Conservation (phyloP, 1,140 invertebrate species). For the Bathynomus jamesi region DNA sequence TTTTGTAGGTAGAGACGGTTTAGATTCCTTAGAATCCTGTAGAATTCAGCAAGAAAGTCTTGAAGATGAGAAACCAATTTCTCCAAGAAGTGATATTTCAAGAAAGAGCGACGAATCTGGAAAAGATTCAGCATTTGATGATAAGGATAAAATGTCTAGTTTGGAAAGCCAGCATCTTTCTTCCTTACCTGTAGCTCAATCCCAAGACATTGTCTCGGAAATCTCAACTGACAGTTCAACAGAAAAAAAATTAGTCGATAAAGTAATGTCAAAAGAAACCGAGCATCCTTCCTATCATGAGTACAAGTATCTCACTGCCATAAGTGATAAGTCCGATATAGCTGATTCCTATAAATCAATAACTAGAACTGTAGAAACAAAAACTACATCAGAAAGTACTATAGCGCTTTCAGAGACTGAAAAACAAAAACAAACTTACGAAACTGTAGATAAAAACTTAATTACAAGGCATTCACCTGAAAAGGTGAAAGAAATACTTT, state of each 20-base stretch:
- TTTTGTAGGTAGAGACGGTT: slow-evolving; percentile 25
- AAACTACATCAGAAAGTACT: neutral
- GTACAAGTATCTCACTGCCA: slow-evolving; percentile 36
- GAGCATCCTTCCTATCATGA: slow-evolving; percentile 29
- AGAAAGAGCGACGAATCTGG: slow-evolving; percentile 25
- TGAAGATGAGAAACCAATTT: slow-evolving; percentile 26
- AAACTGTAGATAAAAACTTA: too few relatives aligned
- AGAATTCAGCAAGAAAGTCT: slow-evolving; percentile 16
- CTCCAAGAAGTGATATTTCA: slow-evolving; percentile 23
- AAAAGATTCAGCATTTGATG: slow-evolving; percentile 36
- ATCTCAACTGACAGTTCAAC: neutral
- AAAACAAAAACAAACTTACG: too few relatives aligned
- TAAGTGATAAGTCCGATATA: slow-evolving; percentile 27
- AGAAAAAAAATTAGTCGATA: neutral
- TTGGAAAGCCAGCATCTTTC: slow-evolving; percentile 22
- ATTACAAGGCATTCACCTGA: too few relatives aligned
- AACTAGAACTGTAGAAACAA: neutral
- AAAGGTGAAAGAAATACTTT: too few relatives aligned
- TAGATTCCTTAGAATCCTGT: slow-evolving; percentile 28
- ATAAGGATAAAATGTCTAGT: slow-evolving; percentile 30
- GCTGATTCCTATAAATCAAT: neutral
- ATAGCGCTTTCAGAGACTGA: too few relatives aligned
- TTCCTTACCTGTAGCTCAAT: neutral
- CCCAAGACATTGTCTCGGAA: neutral
- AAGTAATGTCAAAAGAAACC: slow-evolving; percentile 1